Base-by-base conservation (phyloP, 2,113 vertebrate genomes). In the Emydocephalus ijimae region DNA sequence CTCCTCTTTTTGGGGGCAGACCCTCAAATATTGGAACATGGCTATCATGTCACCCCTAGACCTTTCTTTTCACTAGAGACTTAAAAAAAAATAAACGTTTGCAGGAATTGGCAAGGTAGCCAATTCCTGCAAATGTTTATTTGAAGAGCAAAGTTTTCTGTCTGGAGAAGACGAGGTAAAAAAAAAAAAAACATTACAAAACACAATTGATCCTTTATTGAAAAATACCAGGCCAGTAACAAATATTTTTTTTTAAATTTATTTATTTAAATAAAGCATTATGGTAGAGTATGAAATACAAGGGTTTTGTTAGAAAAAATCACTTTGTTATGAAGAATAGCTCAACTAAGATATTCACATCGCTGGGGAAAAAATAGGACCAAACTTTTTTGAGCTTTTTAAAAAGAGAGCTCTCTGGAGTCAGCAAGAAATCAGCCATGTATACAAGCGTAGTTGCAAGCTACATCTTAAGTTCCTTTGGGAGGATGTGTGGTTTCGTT, bases 181-280 rank as follows among this genome's bases (percentile, higher is more conserved):
- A 59, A 59, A 45, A 90, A 57, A 34, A 52, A 52, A n/a, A 88
- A 57, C n/a, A n/a, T 54, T 93, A 91, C 21, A 85, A 94, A 24
- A 87, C 21, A 7, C 23, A 20, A 54, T 92, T 95, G 92, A 90
- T 39, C 4, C 93, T 97, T 97, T 97, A 97, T 96, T 97, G 85
- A 88, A 97, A 97, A 97, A 96, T 39, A 95, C 89, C 92, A 89
- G 91, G 91, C 89, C 92, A 52, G 93, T 96, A 96, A 94, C 90
- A 94, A 96, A 96, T 95, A 85, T 93, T 89, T 94, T 92, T 64
- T 14, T 64, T 12, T 0, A 48, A 50, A 26, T 64, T 59, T 59
- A 24, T 64, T 29, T 64, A 26, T n/a, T 64, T n/a, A 64, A 87
- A 90, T 89, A 96, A 94, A 91, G 96, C 90, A 95, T 92, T 88